Evolutionary conservation across 2,797 vertebrate genomes (phyloP).

Genomic region (Hippopotamyrus pictus): DNA sequence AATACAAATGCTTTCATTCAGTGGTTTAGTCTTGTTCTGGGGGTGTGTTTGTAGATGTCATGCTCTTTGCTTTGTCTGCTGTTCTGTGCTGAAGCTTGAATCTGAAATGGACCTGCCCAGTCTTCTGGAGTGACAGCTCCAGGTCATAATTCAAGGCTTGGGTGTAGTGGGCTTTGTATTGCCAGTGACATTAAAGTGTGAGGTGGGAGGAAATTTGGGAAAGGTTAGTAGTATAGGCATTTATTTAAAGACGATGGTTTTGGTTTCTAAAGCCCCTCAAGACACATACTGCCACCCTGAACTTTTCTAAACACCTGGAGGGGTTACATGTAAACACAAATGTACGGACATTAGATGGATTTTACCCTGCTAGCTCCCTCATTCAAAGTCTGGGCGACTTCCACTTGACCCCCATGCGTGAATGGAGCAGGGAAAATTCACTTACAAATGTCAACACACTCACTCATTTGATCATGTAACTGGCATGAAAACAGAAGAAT

Average conservation of each 20-base stretch:
- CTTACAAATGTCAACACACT: too few species aligned
- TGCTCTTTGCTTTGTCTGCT: neutral
- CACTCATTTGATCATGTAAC: neutral
- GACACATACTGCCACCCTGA: neutral
- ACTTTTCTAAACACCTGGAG: neutral
- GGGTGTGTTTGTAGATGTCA: conserved; percentile 5
- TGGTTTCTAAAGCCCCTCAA: neutral
- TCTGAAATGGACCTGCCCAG: neutral
- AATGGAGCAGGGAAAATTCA: neutral
- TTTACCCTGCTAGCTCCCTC: neutral
- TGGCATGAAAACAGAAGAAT: neutral
- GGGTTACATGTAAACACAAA: neutral
- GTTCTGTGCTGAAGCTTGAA: neutral
- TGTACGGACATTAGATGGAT: neutral
- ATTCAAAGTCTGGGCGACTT: neutral
- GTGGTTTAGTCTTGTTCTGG: conserved; percentile 19
- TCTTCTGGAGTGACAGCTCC: neutral
- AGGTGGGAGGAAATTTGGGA: neutral
- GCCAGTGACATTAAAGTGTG: neutral
- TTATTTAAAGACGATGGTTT: neutral
- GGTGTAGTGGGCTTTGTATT: neutral
- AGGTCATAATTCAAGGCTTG: neutral
- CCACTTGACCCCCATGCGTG: neutral
- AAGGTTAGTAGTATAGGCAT: neutral
- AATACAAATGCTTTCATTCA: conserved; percentile 32